Conservation (phyloP, 2,888 invertebrate genomes). For the Drosophila histrio region DNA sequence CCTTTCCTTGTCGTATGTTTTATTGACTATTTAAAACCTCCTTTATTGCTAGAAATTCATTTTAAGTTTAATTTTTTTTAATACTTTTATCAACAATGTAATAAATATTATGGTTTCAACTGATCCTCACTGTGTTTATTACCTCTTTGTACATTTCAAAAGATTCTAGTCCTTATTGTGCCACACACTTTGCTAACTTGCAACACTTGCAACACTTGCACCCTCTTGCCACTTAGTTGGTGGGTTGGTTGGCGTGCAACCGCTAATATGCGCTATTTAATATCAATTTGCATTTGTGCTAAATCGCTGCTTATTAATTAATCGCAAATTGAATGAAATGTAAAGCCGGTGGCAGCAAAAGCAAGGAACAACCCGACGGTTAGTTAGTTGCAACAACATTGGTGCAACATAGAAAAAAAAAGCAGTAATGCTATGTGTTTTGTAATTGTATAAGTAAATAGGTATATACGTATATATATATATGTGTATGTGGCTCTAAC, state of each 20-base stretch:
- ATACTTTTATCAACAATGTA: too few relatives aligned
- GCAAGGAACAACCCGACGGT: conserved; percentile 22
- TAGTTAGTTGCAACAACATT: not conserved
- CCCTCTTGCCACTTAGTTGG: not conserved
- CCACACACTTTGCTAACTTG: not conserved
- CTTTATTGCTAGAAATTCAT: too few relatives aligned
- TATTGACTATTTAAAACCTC: too few relatives aligned
- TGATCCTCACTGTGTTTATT: too few relatives aligned
- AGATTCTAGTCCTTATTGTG: not conserved
- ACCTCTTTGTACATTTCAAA: not conserved
- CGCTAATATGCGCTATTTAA: conserved; percentile 72
- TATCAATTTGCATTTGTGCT: conserved; percentile 72
- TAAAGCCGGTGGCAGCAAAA: not conserved
- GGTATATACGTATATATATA: not conserved
- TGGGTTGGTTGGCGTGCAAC: conserved; percentile 26
- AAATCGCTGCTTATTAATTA: conserved; percentile 78
- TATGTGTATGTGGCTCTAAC: not conserved
- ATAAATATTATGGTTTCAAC: too few relatives aligned
- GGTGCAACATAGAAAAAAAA: not conserved
- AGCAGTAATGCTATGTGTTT: not conserved
- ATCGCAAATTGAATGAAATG: conserved; percentile 51
- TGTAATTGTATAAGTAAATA: not conserved
- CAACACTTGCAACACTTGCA: not conserved
- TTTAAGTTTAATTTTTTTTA: too few relatives aligned
- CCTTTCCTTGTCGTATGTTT: too few relatives aligned